These are phyloP conservation scores for Craniophora ligustri DNA, from an alignment of 2,888 invertebrate species.

Conservation along the genomic window DNA sequence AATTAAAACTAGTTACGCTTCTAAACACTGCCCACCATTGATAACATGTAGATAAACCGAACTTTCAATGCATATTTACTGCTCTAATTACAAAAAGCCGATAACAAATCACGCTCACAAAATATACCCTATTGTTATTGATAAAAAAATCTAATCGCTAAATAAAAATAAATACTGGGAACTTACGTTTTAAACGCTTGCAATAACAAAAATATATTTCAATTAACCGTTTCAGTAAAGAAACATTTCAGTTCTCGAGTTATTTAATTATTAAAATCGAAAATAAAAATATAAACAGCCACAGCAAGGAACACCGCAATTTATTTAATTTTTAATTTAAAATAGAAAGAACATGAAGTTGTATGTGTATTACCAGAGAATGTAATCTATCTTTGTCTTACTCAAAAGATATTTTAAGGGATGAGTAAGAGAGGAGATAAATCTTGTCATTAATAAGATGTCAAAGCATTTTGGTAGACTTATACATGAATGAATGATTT, in stretches of 20 bases:
- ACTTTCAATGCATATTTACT: constrained; percentile 2
- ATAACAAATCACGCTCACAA: constrained; percentile 15
- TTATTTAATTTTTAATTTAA: constrained; percentile 11
- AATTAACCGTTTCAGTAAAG: constrained; percentile 5
- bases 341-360: no score
- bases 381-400: constrained; percentile 28
- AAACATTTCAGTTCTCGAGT: constrained; percentile 13
- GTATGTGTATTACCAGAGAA: neutral
- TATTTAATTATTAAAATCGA: constrained; percentile 8
- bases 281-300: constrained; percentile 46
- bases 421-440: constrained; percentile 21
- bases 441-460: constrained; percentile 2
- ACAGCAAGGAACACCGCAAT: constrained; percentile 14
- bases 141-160: constrained; percentile 1
- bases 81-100: constrained; percentile 21
- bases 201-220: constrained; percentile 5
- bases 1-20: constrained; percentile 22
- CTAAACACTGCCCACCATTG: constrained; percentile 9
- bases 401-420: neutral
- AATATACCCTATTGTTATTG: neutral
- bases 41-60: constrained; percentile 22
- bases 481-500: constrained; percentile 37
- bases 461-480: constrained; percentile 30
- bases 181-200: constrained; percentile 41
- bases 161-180: constrained; percentile 9